Evolutionary conservation across 2,113 vertebrate species (phyloP), one percentile per base, ranked within the genome.

Genomic region (Peromyscus maniculatus): DNA sequence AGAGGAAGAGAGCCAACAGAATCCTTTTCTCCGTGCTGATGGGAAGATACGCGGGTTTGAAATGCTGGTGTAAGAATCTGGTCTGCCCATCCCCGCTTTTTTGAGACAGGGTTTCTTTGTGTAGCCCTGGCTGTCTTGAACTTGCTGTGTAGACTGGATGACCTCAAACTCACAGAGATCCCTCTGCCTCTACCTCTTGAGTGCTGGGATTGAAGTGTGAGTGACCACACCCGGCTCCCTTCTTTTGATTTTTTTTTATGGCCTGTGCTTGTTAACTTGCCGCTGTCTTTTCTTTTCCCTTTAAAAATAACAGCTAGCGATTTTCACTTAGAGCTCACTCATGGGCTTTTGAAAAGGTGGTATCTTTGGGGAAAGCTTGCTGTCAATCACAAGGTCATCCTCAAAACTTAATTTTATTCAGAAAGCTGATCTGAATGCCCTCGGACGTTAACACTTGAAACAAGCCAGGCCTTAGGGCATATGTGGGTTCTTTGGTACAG

Each of bases 181-280:
- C 11, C 8, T 17, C 78, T 59, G 33, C 55, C 31, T 82, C 55
- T 82, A 19, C 36, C 79, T 82, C 55, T 55, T 12, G 11, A 59
- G 79, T 57, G 36, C 79, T n/a, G 52, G 33, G 79, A 33, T 82
- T n/a, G 5, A 57, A 57, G 33, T 52, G 19, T 57, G 79, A 55
- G 21, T 1, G 19, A n/a, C 31, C 52, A 57, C 10, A 80, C 78
- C 31, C n/a, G 16, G 16, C 31, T 79, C 67, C n/a, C 21, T 31
- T 83, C 74, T 88, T 95, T 97, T 91, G 91, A 97, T 92, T 52
- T 52, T 52, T 52, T 93, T 87, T 96, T 95, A 82, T 59, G 96
- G 55, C 36, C 55, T 83, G 1, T 52, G 71, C 11, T 91, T 92
- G 67, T 22, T 7, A 95, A 66, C 49, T 46, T 95, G 79, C 74